phyloP scores from a whole-genome alignment of 2,797 vertebrate species.

The Crypturellus tataupa region DNA sequence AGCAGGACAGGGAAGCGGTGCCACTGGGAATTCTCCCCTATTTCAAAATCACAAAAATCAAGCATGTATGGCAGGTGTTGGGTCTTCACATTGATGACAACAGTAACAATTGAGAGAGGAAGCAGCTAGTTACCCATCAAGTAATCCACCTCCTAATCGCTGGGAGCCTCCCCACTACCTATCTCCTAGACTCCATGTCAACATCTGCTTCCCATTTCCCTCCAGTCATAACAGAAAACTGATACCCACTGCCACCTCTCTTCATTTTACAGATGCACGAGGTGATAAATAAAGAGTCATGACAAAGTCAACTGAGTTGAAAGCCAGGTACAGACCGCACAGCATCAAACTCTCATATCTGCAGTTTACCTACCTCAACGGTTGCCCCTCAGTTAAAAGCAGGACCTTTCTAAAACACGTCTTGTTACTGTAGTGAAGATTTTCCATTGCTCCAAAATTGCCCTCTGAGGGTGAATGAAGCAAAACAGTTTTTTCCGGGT shows the following conservation, averaged over 20 bases:
- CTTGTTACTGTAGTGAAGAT: background rate
- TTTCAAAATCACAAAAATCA: background rate
- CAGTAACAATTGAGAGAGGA: background rate
- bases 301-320: background rate
- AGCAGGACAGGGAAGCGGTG: background rate
- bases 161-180: background rate
- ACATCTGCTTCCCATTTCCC: background rate
- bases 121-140: background rate
- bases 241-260: background rate
- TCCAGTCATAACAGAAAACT: rapidly evolving
- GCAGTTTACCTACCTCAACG: background rate
- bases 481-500: background rate
- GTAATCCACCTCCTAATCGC: background rate
- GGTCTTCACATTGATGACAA: background rate
- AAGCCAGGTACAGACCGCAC: background rate
- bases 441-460: background rate
- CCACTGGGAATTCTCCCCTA: background rate
- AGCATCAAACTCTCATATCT: background rate
- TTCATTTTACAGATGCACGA: background rate
- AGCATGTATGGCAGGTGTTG: background rate
- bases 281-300: rapidly evolving
- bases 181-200: background rate
- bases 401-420: background rate
- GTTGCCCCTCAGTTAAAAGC: background rate
- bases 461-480: background rate